phyloP scores from a whole-genome alignment of 2,888 invertebrate species.

The Pyrrhosoma nymphula region DNA sequence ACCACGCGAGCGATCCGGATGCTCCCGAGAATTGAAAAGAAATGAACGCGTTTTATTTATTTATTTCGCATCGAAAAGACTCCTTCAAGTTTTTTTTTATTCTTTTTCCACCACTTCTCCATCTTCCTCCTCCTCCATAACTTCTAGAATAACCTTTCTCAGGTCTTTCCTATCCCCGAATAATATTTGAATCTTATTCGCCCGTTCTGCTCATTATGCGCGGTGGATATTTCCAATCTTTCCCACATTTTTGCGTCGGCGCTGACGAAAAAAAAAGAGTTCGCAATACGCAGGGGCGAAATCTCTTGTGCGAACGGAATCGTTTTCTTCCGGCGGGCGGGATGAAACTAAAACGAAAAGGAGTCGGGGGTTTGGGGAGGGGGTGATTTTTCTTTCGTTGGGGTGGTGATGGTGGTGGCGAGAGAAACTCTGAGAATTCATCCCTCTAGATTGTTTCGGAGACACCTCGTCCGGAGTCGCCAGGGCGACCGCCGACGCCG shows the following conservation, averaged over 20 bases:
- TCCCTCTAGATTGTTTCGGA: neutral
- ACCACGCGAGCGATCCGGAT: conserved; percentile 52
- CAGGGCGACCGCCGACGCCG: neutral
- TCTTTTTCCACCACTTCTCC: neutral
- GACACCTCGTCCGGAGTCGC: neutral
- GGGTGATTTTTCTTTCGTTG: neutral
- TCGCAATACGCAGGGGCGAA: neutral
- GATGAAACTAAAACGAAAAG: neutral
- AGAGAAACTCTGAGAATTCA: neutral
- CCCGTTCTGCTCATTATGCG: neutral
- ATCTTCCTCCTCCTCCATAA: neutral
- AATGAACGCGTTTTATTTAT: neutral
- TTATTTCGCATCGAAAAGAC: neutral
- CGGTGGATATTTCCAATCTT: neutral
- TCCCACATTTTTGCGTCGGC: neutral
- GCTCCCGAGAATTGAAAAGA: neutral
- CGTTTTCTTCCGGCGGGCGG: neutral
- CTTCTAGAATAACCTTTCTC: neutral
- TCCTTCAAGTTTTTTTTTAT: neutral
- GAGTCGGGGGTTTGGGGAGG: neutral
- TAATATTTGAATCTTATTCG: neutral
- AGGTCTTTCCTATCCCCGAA: neutral
- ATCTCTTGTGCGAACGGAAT: neutral
- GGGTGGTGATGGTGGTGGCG: neutral
- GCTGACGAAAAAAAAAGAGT: neutral